Percentiles rank a stretch among this genome's conserved stretches.
phyloP scores from a whole-genome alignment of 2,888 invertebrate genomes.

The Acleris cristana region DNA sequence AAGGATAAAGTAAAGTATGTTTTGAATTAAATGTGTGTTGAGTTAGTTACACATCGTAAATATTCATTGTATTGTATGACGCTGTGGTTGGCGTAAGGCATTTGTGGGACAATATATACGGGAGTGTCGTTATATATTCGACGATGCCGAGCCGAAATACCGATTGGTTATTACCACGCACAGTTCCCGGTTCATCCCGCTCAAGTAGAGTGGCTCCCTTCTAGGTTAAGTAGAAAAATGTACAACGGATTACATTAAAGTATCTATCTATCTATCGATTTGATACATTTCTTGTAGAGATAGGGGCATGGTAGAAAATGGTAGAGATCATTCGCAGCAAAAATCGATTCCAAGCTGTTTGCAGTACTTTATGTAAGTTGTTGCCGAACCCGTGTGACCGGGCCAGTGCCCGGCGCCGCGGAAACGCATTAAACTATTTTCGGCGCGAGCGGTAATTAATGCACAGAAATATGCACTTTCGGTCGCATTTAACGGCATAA shows the following conservation, averaged over 20 bases:
- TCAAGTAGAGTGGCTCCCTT: conserved; percentile 86
- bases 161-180: conserved; percentile 86
- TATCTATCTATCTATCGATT: conserved; percentile 49
- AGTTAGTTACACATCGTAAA: too few species aligned
- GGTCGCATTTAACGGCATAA: conserved; percentile 51
- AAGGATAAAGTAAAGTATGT: too few species aligned
- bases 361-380: neutral
- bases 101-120: too few species aligned
- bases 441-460: conserved; percentile 30
- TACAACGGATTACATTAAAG: conserved; percentile 70
- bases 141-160: too few species aligned
- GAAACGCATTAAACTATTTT: conserved; percentile 36
- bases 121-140: too few species aligned
- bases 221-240: conserved; percentile 75
- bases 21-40: too few species aligned
- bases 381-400: conserved; percentile 8
- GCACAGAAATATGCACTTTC: conserved; percentile 37
- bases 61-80: too few species aligned
- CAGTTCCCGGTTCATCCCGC: conserved; percentile 98
- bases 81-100: too few species aligned
- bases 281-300: too few species aligned
- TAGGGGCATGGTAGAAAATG: too few species aligned
- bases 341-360: neutral
- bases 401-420: conserved; percentile 27
- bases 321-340: too few species aligned